Conservation (phyloP, 2,888 invertebrate species). For the Apocheima hispidaria region DNA sequence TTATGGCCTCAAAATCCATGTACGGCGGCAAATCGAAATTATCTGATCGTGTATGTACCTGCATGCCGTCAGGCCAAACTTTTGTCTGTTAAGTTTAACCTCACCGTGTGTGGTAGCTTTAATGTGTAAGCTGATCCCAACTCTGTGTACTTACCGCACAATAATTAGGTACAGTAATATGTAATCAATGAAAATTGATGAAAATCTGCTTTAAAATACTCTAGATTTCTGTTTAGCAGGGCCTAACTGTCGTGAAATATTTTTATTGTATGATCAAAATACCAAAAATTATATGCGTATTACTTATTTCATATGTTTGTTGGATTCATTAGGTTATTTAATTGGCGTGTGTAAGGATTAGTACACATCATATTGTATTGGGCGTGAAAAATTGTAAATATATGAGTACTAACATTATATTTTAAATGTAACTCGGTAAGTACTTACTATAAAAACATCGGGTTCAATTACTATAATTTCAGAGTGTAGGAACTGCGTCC, state of each 20-base stretch:
- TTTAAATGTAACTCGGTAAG: conserved; percentile 59
- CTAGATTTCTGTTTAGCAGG: conserved; percentile 56
- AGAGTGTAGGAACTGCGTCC: conserved; percentile 66
- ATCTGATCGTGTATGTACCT: no score
- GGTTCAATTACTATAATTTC: conserved; percentile 55
- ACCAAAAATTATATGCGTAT: conserved; percentile 63
- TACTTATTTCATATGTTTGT: conserved; percentile 36
- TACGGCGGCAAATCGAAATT: no score
- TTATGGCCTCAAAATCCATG: neutral
- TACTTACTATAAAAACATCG: conserved; percentile 63
- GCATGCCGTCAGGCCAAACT: neutral
- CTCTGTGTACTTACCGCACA: conserved; percentile 4
- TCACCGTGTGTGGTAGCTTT: neutral
- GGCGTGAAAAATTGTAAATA: conserved; percentile 50
- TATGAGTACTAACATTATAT: conserved; percentile 58
- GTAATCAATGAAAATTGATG: conserved; percentile 46
- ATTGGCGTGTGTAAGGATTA: conserved; percentile 56
- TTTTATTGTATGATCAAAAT: conserved; percentile 71
- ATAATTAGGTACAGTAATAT: conserved; percentile 6
- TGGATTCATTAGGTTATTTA: conserved; percentile 32
- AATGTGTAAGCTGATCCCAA: neutral
- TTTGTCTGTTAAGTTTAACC: neutral
- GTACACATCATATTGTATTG: conserved; percentile 37
- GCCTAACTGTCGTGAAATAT: conserved; percentile 69
- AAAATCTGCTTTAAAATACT: conserved; percentile 39